These are phyloP conservation scores for Procambarus clarkii DNA, from an alignment of 1,140 invertebrate genomes.

Conservation along the genomic window DNA sequence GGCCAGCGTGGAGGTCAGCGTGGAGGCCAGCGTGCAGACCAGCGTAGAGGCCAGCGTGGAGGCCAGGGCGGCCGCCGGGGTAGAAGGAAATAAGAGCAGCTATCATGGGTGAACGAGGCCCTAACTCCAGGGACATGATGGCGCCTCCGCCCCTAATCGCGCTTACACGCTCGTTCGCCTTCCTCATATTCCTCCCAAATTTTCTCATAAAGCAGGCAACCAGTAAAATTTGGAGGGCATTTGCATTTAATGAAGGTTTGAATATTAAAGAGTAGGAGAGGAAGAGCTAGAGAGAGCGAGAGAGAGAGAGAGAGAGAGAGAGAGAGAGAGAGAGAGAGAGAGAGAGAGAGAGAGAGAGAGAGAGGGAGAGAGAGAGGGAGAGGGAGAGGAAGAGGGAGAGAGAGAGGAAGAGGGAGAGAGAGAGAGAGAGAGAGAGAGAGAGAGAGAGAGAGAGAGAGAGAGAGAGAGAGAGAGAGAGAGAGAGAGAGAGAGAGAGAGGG, in stretches of 20 bases:
- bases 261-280: constrained; percentile 59
- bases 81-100: not conserved
- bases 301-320: constrained; percentile 3
- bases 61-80: too few species aligned
- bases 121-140: constrained; percentile 30
- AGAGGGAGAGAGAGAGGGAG: not conserved
- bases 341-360: not conserved
- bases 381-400: not conserved
- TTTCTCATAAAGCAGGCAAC: constrained; percentile 69
- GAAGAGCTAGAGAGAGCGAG: not conserved
- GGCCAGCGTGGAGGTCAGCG: too few species aligned
- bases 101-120: constrained; percentile 37
- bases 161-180: constrained; percentile 53
- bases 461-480: not conserved
- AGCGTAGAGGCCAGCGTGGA: too few species aligned
- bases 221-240: constrained; percentile 68
- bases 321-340: not conserved
- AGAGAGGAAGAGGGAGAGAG: not conserved
- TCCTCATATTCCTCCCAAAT: constrained; percentile 67
- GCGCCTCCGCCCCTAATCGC: constrained; percentile 42
- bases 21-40: too few species aligned
- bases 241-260: constrained; percentile 70
- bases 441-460: too few species aligned
- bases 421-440: not conserved
- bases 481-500: too few species aligned